A percentile compares a stretch with the other conserved stretches of the same genome.
phyloP scores from a whole-genome alignment of 2,113 vertebrate species.

The Chaetops frenatus region DNA sequence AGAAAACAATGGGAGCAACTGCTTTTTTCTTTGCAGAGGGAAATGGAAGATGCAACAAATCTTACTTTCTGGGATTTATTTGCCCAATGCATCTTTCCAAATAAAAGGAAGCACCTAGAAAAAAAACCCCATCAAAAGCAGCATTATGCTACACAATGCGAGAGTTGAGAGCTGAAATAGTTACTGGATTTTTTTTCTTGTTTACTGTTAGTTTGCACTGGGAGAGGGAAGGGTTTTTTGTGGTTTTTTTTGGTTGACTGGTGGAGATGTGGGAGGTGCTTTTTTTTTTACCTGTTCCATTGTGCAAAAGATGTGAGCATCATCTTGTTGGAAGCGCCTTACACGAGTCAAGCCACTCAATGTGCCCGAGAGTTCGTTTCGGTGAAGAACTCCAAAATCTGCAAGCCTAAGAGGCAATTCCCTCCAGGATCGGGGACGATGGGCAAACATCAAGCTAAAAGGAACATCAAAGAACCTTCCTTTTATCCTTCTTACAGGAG shows the following conservation, averaged over 20 bases:
- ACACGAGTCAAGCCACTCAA: slow-evolving; percentile 87
- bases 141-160: neutral
- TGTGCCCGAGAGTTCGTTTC: slow-evolving; percentile 88
- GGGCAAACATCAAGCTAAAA: slow-evolving; percentile 88
- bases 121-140: rapidly evolving
- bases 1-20: neutral
- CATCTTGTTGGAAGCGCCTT: slow-evolving; percentile 93
- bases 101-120: neutral
- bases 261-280: neutral
- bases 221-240: neutral
- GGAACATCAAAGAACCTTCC: neutral
- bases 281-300: slow-evolving; percentile 84
- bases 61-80: neutral
- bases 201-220: neutral
- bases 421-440: slow-evolving; percentile 91
- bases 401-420: slow-evolving; percentile 90
- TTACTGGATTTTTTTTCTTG: neutral
- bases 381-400: slow-evolving; percentile 93
- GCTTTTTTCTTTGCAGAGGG: neutral
- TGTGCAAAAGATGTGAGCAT: slow-evolving; percentile 93
- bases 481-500: neutral
- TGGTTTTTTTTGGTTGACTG: neutral
- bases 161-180: neutral
- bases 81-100: neutral
- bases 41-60: neutral